These are phyloP conservation scores for Eurystomus glaucurus DNA, from an alignment of 2,797 vertebrate genomes.

Conservation along the genomic window DNA sequence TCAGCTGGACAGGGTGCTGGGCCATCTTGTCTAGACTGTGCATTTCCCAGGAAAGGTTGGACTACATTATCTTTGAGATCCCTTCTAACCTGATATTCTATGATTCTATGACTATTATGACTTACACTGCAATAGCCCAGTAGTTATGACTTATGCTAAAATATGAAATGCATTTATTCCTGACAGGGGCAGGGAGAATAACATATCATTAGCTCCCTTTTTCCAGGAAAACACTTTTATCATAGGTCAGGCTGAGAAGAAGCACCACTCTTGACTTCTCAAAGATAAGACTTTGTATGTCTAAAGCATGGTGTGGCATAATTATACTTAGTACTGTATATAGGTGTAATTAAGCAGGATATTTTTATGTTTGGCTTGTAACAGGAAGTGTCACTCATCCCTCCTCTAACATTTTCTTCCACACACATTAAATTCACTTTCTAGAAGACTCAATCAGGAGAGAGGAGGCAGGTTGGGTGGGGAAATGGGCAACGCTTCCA, in stretches of 20 bases:
- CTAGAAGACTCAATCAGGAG: neutral
- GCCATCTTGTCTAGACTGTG: neutral
- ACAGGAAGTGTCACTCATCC: accelerated
- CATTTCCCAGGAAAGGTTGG: too few relatives aligned
- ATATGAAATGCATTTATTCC: neutral
- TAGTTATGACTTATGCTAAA: neutral
- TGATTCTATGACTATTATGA: neutral
- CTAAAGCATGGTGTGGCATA: neutral
- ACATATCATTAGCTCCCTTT: accelerated
- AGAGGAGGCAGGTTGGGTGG: accelerated
- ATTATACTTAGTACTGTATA: neutral
- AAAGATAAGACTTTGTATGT: neutral
- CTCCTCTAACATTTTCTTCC: neutral
- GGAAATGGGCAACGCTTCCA: neutral
- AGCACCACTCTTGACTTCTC: neutral
- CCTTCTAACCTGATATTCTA: neutral
- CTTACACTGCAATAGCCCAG: neutral
- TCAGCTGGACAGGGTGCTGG: neutral
- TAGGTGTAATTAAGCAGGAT: accelerated
- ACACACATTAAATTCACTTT: neutral
- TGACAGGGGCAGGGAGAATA: neutral
- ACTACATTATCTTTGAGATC: too few relatives aligned
- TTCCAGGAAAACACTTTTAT: neutral
- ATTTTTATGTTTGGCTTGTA: neutral
- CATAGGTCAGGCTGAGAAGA: neutral